Evolutionary conservation across 2,797 vertebrate genomes (phyloP).

Genomic region (Lithobates sylvaticus): DNA sequence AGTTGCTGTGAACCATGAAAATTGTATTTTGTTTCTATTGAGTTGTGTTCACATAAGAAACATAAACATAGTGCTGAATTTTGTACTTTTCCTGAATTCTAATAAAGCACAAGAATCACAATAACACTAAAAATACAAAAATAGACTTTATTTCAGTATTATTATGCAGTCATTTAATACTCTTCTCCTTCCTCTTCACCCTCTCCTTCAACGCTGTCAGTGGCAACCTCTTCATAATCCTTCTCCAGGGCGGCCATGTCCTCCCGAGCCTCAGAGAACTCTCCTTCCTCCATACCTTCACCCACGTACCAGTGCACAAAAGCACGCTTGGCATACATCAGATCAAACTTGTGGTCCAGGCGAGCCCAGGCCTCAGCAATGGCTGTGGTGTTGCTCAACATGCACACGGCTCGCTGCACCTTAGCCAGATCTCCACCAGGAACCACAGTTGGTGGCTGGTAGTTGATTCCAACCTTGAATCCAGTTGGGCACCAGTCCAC

Average conservation of each 20-base stretch:
- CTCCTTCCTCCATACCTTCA: conserved; percentile 34
- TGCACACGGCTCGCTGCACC: conserved; percentile 35
- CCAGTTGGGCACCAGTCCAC: conserved; percentile 81
- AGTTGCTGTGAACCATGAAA: no score
- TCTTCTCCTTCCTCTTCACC: conserved; percentile 72
- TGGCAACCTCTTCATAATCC: conserved; percentile 62
- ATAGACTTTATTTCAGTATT: background rate
- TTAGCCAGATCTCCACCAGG: conserved; percentile 87
- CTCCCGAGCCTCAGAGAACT: conserved; percentile 35
- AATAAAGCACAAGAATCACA: background rate
- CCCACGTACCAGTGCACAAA: conserved; percentile 41
- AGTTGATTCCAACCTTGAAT: conserved; percentile 79
- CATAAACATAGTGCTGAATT: no score
- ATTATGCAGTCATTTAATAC: conserved; percentile 53
- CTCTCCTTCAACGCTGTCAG: conserved; percentile 76
- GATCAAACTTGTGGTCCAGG: conserved; percentile 36
- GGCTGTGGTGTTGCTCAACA: conserved; percentile 38
- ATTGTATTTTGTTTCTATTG: no score
- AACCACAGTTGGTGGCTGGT: conserved; percentile 85
- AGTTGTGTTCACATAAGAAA: no score
- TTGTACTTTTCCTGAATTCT: background rate
- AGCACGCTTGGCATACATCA: conserved; percentile 35
- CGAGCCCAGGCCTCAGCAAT: conserved; percentile 36
- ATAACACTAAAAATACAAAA: background rate
- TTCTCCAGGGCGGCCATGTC: conserved; percentile 39